A percentile compares a stretch with the other conserved stretches of the same genome.
These are phyloP conservation scores for Notolepis coatsorum DNA, from an alignment of 2,797 vertebrate species.

Conservation along the genomic window DNA sequence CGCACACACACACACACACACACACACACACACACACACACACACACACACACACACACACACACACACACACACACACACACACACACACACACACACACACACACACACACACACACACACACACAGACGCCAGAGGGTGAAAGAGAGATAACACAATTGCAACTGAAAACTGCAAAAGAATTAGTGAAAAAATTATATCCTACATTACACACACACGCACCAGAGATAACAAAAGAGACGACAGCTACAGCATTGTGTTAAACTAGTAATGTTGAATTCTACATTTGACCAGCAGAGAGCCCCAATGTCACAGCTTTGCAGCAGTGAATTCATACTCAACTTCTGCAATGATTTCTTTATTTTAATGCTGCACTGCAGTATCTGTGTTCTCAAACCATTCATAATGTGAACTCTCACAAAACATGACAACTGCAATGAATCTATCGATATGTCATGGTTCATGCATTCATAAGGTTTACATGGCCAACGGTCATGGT, in stretches of 20 bases:
- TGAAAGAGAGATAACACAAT: neutral
- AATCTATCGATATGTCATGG: conserved; percentile 43
- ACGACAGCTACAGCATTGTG: neutral
- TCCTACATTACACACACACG: too few species aligned
- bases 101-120: too few species aligned
- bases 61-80: neutral
- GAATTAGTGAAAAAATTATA: neutral
- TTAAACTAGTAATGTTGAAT: conserved; percentile 1
- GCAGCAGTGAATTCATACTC: conserved; percentile 35
- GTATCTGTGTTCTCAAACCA: conserved; percentile 65
- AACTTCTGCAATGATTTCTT: conserved; percentile 71
- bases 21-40: conserved; percentile 1
- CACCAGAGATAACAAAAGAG: neutral
- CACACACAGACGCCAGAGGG: neutral
- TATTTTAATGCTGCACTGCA: conserved; percentile 78
- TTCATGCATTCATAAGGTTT: conserved; percentile 39
- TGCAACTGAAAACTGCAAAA: neutral
- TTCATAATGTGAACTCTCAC: conserved; percentile 62
- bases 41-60: neutral
- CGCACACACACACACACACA: neutral
- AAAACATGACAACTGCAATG: conserved; percentile 44
- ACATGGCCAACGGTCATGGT: conserved; percentile 36
- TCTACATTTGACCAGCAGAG: conserved; percentile 67
- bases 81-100: neutral
- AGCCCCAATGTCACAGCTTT: conserved; percentile 54